A percentile compares a stretch with the other conserved stretches of the same genome.
Conservation (phyloP, 1,140 invertebrate genomes). For the Drosophila nikananu region DNA sequence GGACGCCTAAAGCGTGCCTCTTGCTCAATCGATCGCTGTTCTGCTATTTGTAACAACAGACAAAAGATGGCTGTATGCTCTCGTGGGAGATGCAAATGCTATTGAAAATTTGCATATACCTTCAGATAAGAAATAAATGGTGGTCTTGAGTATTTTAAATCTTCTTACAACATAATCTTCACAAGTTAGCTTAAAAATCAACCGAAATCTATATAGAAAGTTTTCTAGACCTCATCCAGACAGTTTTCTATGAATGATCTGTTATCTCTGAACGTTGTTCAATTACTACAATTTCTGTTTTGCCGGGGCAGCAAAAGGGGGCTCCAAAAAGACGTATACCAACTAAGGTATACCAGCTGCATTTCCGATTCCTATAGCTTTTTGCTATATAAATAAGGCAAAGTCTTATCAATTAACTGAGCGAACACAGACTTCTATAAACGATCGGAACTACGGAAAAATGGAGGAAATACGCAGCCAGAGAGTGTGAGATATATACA, state of each 20-base stretch:
- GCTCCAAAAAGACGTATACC: constrained; percentile 7
- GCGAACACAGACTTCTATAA: constrained; percentile 49
- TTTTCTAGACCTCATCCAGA: neutral
- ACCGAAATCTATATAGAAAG: neutral
- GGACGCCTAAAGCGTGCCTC: constrained; percentile 29
- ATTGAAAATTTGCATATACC: neutral
- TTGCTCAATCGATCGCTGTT: neutral
- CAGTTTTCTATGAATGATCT: constrained; percentile 9
- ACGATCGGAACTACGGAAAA: constrained; percentile 24
- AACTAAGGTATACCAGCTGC: constrained; percentile 29
- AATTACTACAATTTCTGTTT: neutral
- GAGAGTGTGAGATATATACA: constrained; percentile 18
- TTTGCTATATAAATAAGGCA: constrained; percentile 12
- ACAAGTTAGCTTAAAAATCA: neutral
- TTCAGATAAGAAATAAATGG: neutral
- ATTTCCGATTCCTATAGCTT: constrained; percentile 26
- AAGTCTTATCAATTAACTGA: constrained; percentile 78
- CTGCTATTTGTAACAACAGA: neutral
- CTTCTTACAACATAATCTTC: neutral
- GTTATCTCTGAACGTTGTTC: constrained; percentile 14
- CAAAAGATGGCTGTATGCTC: neutral
- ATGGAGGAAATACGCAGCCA: constrained; percentile 16
- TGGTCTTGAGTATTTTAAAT: neutral
- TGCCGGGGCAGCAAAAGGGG: neutral
- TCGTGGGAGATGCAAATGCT: neutral